Evolutionary conservation across 2,888 invertebrate species (phyloP).

Genomic region (Orchesellides sinensis): DNA sequence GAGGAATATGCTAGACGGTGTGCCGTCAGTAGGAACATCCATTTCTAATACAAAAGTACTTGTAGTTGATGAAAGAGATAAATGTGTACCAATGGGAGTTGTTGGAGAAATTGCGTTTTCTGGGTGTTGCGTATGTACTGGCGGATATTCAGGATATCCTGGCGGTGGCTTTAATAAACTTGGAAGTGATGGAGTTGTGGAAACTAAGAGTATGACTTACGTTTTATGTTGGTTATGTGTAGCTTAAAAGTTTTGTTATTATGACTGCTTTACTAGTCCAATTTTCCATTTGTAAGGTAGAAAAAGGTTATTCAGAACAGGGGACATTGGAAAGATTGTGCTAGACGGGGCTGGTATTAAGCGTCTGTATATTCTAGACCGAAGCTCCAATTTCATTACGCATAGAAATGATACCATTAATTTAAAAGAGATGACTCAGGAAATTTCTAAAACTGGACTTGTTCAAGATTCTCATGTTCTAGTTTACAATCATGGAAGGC

Average conservation of each 20-base stretch:
- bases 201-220: neutral
- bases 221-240: neutral
- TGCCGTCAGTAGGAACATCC: slow-evolving; percentile 22
- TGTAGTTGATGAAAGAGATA: slow-evolving; percentile 18
- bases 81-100: neutral
- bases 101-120: slow-evolving; percentile 27
- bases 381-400: neutral
- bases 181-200: neutral
- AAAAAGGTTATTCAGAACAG: neutral
- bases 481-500: slow-evolving; percentile 9
- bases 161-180: neutral
- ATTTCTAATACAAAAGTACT: slow-evolving; percentile 16
- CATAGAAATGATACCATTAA: neutral
- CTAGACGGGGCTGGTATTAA: neutral
- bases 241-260: neutral
- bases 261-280: neutral
- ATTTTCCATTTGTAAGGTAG: neutral
- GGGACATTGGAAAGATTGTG: slow-evolving; percentile 25
- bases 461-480: neutral
- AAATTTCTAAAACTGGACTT: neutral
- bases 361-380: slow-evolving; percentile 9
- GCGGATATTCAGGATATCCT: slow-evolving; percentile 1
- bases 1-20: neutral
- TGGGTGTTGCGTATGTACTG: slow-evolving; percentile 5
- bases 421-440: neutral